phyloP scores from a whole-genome alignment of 53 echinoderm and acorn worm genomes.

The Temnopleurus reevesii region DNA sequence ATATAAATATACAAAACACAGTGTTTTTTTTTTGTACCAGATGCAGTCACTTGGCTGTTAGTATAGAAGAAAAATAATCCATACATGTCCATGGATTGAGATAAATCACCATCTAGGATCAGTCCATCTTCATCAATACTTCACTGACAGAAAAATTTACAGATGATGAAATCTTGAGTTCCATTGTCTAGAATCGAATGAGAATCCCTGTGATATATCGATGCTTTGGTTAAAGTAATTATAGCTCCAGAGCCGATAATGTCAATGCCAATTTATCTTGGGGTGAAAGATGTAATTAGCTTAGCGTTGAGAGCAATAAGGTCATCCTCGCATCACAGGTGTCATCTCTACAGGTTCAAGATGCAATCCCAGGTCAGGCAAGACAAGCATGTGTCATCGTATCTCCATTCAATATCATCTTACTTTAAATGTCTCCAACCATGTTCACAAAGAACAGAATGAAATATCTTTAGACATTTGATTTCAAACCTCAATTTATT shows the following conservation, averaged over 20 bases:
- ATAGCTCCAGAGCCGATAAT: not conserved
- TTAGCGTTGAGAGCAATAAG: not conserved
- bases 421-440: not conserved
- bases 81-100: too few species aligned
- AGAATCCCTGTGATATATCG: not conserved
- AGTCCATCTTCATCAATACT: too few species aligned
- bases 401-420: not conserved
- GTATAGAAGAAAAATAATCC: too few species aligned
- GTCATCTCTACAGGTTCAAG: conserved; percentile 12
- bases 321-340: conserved; percentile 20
- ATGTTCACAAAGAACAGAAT: too few species aligned
- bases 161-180: too few species aligned
- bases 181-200: not conserved
- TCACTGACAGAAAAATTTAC: too few species aligned
- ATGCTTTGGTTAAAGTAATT: not conserved
- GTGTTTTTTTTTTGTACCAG: too few species aligned
- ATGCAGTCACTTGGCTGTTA: too few species aligned
- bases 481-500: too few species aligned
- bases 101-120: too few species aligned
- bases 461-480: too few species aligned
- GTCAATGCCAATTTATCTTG: conserved; percentile 16
- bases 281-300: conserved; percentile 1
- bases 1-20: too few species aligned
- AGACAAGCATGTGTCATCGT: conserved; percentile 28
- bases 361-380: conserved; percentile 32